Evolutionary conservation across 37 sponge, comb jelly and placozoan species (phyloP), one percentile per base, ranked within the genome.

Genomic region (Ianthella basta): DNA sequence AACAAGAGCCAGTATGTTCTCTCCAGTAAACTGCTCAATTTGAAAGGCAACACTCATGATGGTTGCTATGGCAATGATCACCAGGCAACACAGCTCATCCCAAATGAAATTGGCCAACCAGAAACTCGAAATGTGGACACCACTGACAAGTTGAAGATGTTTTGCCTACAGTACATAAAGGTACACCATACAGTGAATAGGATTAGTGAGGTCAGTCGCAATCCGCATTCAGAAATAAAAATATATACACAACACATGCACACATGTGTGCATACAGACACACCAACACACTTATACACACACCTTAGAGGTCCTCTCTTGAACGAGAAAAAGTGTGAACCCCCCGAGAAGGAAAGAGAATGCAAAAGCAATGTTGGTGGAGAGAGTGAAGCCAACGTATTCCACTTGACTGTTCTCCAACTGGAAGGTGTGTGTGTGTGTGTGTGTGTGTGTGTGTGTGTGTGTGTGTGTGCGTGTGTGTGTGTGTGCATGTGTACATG

Each of bases 21-120:
- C 66, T 27, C 82, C 82, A 32, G 4, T 82, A 41, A 60, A 61
- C 35, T 60, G 40, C 73, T 32, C 38, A 4, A 72, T 37, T 37
- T 79, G 80, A 24, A 83, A 83, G 2, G 55, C 70, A 33, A 55
- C 44, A 8, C 35, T n/a, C 15, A 83, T 4, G n/a, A 83, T 36
- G 54, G 32, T 3, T 15, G 41, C 19, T 6, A 67, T 13, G 34
- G 39, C 34, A 4, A 39, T 16, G 30, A 21, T 40, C 19, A 41
- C 24, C 12, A 67, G 25, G 67, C 32, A 25, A 14, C 21, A 68
- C 30, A 63, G 20, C 10, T 68, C 1, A 24, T 83, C 84, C 50
- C 50, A 65, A 19, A 55, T 24, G 30, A 67, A 33, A n/a, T 27
- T 83, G 12, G 84, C 69, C 72, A 83, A 33, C 84, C 84, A 83